Base-by-base conservation (phyloP, 2,113 vertebrate genomes). In the Mesitornis unicolor region DNA sequence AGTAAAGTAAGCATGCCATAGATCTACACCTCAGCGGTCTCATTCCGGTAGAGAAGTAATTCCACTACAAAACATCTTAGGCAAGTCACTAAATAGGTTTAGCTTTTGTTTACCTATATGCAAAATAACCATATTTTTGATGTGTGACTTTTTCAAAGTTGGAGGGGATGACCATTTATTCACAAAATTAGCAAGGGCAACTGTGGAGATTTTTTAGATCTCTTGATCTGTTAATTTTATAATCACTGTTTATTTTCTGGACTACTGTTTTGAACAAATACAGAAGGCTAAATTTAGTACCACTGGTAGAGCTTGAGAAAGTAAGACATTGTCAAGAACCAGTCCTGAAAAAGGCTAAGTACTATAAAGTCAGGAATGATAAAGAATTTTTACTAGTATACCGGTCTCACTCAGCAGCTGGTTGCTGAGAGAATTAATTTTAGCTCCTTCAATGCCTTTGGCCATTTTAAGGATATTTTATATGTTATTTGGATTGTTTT, bases 401-500 rank as follows among this genome's bases (percentile, higher is more conserved):
- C 22, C 70, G 42, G 33, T 74, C 18, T 85, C 15, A 70, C 5
- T 79, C 53, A 73, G 43, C 19, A 68, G 16, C 43, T 76, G 13
- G 33, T 7, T 48, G 57, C n/a, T 69, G 50, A 83, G 35, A 90
- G 21, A 91, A 68, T 68, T 80, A 67, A 76, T 86, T 85, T 76
- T 20, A 38, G 4, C 6, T 69, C 28, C 77, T 73, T 50, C 70
- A 80, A 29, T 71, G 35, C 18, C 64, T 92, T 88, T 80, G 67
- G 53, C 31, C 24, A 19, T 93, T 86, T 83, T 26, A 16, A 56
- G 53, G 43, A 26, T 86, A 71, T 60, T 83, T 92, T 77, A 43
- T 91, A n/a, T 31, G 48, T 69, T 73, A 40, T 73, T 94, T 90
- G 80, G 33, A 69, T 31, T 60, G 15, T 6, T 47, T 50, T 28